Evolutionary conservation across 1,140 invertebrate genomes (phyloP).

Genomic region (Pseudachorutes palmiensis): DNA sequence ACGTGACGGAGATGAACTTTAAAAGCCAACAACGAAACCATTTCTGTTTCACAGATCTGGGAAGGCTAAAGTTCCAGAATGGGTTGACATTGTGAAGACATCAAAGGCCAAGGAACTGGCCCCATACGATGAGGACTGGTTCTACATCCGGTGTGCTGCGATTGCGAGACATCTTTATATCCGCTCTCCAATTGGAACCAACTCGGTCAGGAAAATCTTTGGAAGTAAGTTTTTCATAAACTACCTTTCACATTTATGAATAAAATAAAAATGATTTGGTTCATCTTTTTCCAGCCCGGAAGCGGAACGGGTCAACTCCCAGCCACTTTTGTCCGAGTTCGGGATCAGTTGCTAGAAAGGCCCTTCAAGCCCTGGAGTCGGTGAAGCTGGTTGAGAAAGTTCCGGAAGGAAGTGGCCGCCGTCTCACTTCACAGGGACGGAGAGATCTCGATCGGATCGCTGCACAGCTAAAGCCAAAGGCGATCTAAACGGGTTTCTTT

Average conservation of each 20-base stretch:
- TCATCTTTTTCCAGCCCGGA: slow-evolving; percentile 54
- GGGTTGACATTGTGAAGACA: slow-evolving; percentile 93
- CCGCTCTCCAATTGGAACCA: slow-evolving; percentile 80
- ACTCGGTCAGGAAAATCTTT: slow-evolving; percentile 82
- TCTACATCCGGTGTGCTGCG: slow-evolving; percentile 85
- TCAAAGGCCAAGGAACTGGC: slow-evolving; percentile 91
- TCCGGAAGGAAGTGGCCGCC: slow-evolving; percentile 69
- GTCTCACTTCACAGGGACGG: slow-evolving; percentile 81
- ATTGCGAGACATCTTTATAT: slow-evolving; percentile 91
- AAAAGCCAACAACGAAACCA: slow-evolving; percentile 6
- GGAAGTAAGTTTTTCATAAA: slow-evolving; percentile 52
- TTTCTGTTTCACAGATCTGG: slow-evolving; percentile 64
- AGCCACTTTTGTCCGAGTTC: slow-evolving; percentile 88
- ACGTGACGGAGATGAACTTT: background rate
- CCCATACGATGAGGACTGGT: slow-evolving; percentile 97
- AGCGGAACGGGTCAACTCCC: slow-evolving; percentile 88
- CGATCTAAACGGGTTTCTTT: background rate
- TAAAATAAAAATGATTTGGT: background rate
- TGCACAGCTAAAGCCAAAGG: slow-evolving; percentile 62
- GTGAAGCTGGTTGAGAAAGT: slow-evolving; percentile 91
- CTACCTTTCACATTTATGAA: background rate
- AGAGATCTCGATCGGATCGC: slow-evolving; percentile 96
- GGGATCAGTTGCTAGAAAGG: slow-evolving; percentile 82
- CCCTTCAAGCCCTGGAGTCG: slow-evolving; percentile 84
- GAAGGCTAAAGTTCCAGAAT: slow-evolving; percentile 94